These are phyloP conservation scores for Indri indri DNA, from an alignment of 2,113 vertebrate species.

Conservation along the genomic window DNA sequence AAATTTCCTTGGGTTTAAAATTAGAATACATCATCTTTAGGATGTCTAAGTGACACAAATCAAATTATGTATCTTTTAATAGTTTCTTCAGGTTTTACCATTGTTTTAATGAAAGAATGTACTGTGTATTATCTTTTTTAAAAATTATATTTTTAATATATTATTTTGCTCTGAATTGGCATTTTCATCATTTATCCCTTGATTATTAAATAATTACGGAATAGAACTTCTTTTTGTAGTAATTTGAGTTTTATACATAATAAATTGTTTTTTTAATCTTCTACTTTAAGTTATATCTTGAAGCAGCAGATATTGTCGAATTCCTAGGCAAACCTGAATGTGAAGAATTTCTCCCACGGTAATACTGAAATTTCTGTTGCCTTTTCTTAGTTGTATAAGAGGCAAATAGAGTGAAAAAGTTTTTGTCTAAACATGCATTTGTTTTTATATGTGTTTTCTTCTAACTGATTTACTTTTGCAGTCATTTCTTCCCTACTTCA, in stretches of 20 bases:
- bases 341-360: slow-evolving; percentile 94
- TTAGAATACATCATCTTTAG: background rate
- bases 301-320: slow-evolving; percentile 90
- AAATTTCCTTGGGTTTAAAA: slow-evolving; percentile 37
- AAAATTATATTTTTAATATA: background rate
- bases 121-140: background rate
- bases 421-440: background rate
- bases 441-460: background rate
- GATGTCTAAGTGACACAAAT: background rate
- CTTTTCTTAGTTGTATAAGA: slow-evolving; percentile 39
- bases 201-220: background rate
- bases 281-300: slow-evolving; percentile 92
- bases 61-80: background rate
- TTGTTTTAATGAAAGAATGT: slow-evolving; percentile 2
- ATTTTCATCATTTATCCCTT: background rate
- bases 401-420: background rate
- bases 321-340: slow-evolving; percentile 86
- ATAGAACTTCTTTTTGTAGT: background rate
- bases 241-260: slow-evolving; percentile 13
- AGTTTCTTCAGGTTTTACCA: slow-evolving; percentile 17
- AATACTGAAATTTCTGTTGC: slow-evolving; percentile 64
- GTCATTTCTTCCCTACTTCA: background rate
- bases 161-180: background rate
- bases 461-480: background rate
- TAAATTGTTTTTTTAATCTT: slow-evolving; percentile 6